phyloP scores from a whole-genome alignment of 64 coral and sea anemone genomes.

The Hydrozoanthus tunicans region DNA sequence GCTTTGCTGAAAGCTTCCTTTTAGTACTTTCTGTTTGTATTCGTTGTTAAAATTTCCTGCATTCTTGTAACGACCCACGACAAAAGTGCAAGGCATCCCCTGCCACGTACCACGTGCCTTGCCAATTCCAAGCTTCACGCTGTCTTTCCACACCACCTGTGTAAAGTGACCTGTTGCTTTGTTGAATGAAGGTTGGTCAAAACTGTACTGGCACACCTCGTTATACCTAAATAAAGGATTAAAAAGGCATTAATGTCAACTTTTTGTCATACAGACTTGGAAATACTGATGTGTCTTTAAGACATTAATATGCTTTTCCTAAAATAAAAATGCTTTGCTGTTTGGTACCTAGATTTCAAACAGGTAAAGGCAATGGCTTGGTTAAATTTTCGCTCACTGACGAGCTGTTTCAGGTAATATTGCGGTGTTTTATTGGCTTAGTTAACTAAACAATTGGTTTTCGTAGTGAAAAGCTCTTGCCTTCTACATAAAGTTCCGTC shows the following conservation, averaged over 20 bases:
- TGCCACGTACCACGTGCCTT: constrained; percentile 4
- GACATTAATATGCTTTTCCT: too few species aligned
- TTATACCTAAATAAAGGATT: constrained; percentile 20
- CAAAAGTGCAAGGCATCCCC: not conserved
- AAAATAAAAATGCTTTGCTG: too few species aligned
- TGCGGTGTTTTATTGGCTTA: too few species aligned
- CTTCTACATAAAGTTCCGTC: too few species aligned
- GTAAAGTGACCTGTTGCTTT: constrained; percentile 45
- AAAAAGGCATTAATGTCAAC: not conserved
- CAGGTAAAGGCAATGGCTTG: too few species aligned
- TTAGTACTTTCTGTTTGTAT: constrained; percentile 20
- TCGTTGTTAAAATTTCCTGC: constrained; percentile 12
- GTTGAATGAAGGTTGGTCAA: constrained; percentile 17
- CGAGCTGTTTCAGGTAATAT: too few species aligned
- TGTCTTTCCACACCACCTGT: constrained; percentile 34
- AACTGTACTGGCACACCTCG: constrained; percentile 44
- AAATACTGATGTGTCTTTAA: too few species aligned
- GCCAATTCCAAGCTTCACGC: constrained; percentile 4
- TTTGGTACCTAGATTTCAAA: too few species aligned
- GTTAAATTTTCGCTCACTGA: too few species aligned
- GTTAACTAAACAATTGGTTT: too few species aligned
- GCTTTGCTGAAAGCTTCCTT: constrained; percentile 11
- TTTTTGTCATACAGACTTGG: too few species aligned
- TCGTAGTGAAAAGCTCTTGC: too few species aligned
- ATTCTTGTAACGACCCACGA: constrained; percentile 27